phyloP scores from a whole-genome alignment of 2,113 vertebrate genomes.

The Rhegmatorhina hoffmannsi region DNA sequence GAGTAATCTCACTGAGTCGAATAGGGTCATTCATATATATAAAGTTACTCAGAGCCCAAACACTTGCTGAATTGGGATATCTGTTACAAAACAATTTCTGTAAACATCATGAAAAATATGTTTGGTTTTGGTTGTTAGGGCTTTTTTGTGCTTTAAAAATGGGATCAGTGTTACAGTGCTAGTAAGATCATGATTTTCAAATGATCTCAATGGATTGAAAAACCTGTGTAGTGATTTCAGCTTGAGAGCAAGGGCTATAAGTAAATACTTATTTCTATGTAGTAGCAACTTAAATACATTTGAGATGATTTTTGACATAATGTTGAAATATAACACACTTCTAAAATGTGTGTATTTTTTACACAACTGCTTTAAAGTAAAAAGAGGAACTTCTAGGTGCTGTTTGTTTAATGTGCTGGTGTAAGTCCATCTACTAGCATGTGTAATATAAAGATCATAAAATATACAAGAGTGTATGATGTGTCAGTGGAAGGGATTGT shows the following conservation, averaged over 20 bases:
- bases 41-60: background rate
- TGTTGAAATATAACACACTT: background rate
- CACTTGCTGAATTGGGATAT: background rate
- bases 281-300: background rate
- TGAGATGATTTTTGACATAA: background rate
- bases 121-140: background rate
- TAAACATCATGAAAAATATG: background rate
- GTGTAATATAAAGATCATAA: background rate
- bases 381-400: background rate
- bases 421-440: rapidly evolving
- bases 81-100: background rate
- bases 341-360: background rate
- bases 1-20: background rate
- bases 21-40: background rate
- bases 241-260: background rate
- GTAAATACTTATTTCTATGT: background rate
- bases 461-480: background rate
- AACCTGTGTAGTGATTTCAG: background rate
- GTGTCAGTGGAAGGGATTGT: background rate
- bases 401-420: background rate
- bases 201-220: background rate
- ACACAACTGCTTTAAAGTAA: background rate
- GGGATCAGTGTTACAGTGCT: background rate
- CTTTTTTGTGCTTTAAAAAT: background rate
- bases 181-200: background rate